phyloP scores from a whole-genome alignment of 2,888 invertebrate genomes.

The Melanotus villosus region DNA sequence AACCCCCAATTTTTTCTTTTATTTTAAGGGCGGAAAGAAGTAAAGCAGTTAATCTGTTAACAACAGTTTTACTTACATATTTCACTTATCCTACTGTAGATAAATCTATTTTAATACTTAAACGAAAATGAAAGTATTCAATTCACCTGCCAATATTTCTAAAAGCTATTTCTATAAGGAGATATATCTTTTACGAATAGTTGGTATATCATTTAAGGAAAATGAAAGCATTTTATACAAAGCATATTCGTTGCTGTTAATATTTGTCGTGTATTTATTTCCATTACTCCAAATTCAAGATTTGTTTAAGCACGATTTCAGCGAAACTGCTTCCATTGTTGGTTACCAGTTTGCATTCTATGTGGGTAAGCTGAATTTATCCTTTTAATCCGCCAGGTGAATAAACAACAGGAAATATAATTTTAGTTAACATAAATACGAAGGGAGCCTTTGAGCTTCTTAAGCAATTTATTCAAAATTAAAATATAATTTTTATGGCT shows the following conservation, averaged over 20 bases:
- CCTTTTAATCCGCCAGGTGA: no score
- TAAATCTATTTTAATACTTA: neutral
- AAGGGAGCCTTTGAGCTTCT: no score
- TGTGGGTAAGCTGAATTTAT: neutral
- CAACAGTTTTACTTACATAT: no score
- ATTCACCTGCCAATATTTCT: neutral
- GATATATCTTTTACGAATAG: neutral
- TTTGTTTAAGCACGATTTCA: neutral
- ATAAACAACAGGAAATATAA: no score
- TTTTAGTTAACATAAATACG: no score
- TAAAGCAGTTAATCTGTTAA: no score
- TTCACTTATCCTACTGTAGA: no score
- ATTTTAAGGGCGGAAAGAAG: no score
- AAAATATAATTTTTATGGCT: no score
- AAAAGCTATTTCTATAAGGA: no score
- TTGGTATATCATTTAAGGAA: neutral
- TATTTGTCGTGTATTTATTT: neutral
- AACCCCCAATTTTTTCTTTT: no score
- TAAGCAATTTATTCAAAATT: no score
- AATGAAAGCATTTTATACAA: neutral
- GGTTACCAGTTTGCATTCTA: neutral
- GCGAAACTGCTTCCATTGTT: neutral
- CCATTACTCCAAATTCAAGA: neutral
- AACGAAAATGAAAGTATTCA: neutral
- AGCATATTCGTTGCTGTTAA: neutral